These are phyloP conservation scores for Rhopalosiphum maidis DNA, from an alignment of 1,140 invertebrate species.

Conservation along the genomic window DNA sequence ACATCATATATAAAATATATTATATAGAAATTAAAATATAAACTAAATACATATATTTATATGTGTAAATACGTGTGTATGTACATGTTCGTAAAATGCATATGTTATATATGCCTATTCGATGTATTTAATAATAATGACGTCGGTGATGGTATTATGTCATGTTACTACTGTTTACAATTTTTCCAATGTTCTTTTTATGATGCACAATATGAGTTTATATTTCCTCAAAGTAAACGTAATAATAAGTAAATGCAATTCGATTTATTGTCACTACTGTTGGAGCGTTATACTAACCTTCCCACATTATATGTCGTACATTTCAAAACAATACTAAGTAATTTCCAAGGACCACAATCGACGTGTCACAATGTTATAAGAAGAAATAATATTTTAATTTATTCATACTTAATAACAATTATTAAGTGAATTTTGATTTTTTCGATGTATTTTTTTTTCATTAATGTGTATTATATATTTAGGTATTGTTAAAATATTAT, in stretches of 20 bases:
- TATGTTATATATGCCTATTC: not conserved
- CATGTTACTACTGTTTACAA: not conserved
- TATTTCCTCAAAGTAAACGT: not conserved
- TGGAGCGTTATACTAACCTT: not conserved
- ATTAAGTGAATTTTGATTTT: not conserved
- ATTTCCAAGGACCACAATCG: not conserved
- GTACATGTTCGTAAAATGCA: not conserved
- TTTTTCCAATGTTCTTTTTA: not conserved
- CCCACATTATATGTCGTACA: not conserved
- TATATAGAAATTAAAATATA: not conserved
- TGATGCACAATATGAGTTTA: not conserved
- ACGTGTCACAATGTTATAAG: constrained; percentile 9
- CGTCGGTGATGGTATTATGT: not conserved
- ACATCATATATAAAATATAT: not conserved
- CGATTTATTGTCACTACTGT: not conserved
- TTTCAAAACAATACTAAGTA: not conserved
- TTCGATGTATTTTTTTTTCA: not conserved
- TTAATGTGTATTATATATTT: not conserved
- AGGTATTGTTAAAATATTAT: not conserved
- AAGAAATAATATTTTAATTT: not conserved
- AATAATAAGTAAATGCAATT: not conserved
- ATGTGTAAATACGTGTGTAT: not conserved
- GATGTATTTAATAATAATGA: not conserved
- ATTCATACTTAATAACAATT: not conserved
- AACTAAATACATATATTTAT: not conserved